Conservation (phyloP, 2,888 invertebrate genomes). For the Euclidia mi region DNA sequence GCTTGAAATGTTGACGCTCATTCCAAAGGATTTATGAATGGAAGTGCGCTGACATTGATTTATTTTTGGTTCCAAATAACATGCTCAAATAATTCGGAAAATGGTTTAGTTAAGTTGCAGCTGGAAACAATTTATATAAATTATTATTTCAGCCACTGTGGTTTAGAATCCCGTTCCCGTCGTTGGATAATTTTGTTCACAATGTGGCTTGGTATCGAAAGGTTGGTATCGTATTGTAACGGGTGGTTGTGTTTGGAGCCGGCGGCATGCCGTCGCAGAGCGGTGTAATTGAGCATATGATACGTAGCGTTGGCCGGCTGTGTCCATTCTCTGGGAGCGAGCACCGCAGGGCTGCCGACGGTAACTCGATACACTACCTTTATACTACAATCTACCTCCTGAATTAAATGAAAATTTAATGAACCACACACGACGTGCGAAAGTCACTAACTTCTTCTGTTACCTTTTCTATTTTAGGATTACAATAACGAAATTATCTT, state of each 20-base stretch:
- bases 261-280: conserved; percentile 59
- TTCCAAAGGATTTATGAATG: conserved; percentile 53
- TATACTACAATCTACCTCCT: conserved; percentile 33
- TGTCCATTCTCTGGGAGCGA: conserved; percentile 73
- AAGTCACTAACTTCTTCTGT: too few relatives aligned
- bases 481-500: conserved; percentile 18
- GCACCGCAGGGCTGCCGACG: conserved; percentile 67
- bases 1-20: conserved; percentile 47
- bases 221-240: conserved; percentile 45
- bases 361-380: conserved; percentile 43
- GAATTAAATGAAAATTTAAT: conserved; percentile 22
- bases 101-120: conserved; percentile 28
- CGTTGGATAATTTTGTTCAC: conserved; percentile 47
- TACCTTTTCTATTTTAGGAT: conserved; percentile 18
- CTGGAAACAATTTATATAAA: conserved; percentile 23
- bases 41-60: conserved; percentile 47
- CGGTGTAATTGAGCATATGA: conserved; percentile 85
- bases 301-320: conserved; percentile 77
- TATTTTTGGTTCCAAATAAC: conserved; percentile 46
- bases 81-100: conserved; percentile 30
- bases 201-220: conserved; percentile 45
- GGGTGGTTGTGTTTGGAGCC: conserved; percentile 44
- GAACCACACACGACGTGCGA: conserved; percentile 9
- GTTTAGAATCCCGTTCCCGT: conserved; percentile 48
- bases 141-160: conserved; percentile 37